A percentile compares a stretch with the other conserved stretches of the same genome.
phyloP scores from a whole-genome alignment of 2,113 vertebrate genomes.

The Talpa occidentalis region DNA sequence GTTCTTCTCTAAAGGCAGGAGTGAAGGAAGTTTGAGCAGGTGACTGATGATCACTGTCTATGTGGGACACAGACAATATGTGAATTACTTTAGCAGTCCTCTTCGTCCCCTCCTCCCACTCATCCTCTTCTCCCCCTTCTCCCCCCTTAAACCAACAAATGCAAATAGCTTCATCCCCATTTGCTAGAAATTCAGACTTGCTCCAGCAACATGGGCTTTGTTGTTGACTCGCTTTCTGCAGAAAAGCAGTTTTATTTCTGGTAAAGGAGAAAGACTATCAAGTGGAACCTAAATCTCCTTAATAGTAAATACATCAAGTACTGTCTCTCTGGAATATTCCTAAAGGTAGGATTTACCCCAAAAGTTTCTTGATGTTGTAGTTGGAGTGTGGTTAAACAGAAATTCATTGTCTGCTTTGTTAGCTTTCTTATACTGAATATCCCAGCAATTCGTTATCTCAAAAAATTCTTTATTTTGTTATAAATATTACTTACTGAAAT shows the following conservation, averaged over 20 bases:
- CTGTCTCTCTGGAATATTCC: constrained; percentile 73
- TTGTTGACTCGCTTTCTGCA: constrained; percentile 83
- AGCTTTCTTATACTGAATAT: constrained; percentile 73
- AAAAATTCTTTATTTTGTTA: constrained; percentile 49
- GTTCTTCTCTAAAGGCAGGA: constrained; percentile 83
- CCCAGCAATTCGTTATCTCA: constrained; percentile 37
- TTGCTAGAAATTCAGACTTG: constrained; percentile 84
- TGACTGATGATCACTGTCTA: constrained; percentile 91
- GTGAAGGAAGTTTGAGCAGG: constrained; percentile 89
- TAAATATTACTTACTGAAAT: constrained; percentile 60
- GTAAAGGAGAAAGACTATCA: constrained; percentile 79
- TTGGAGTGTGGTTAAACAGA: constrained; percentile 64
- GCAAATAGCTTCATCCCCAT: constrained; percentile 87
- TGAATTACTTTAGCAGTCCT: constrained; percentile 87
- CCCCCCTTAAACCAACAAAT: constrained; percentile 85
- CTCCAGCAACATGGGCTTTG: constrained; percentile 86
- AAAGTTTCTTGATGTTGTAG: constrained; percentile 68
- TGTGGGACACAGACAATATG: constrained; percentile 87
- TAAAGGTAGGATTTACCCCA: constrained; percentile 83
- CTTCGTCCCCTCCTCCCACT: constrained; percentile 68
- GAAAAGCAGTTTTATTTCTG: constrained; percentile 78
- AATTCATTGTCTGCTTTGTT: constrained; percentile 80
- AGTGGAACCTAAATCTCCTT: constrained; percentile 74
- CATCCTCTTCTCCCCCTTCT: background rate
- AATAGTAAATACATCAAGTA: constrained; percentile 74